A percentile compares a stretch with the other conserved stretches of the same genome.
phyloP scores from a whole-genome alignment of 2,797 vertebrate genomes.

The Nothura maculosa region DNA sequence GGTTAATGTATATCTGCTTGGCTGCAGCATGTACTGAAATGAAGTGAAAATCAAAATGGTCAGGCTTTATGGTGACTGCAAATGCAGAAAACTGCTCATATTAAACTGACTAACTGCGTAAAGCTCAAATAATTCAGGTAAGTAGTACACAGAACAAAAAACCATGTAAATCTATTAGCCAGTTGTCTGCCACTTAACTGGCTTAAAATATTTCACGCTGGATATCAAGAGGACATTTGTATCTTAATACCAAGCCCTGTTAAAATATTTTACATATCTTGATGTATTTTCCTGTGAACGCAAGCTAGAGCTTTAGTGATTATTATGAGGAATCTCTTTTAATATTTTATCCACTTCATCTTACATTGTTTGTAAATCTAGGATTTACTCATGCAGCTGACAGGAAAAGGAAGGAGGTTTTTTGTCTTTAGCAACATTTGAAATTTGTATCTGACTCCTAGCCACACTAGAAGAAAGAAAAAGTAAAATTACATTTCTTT shows the following conservation, averaged over 20 bases:
- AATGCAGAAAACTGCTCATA: background rate
- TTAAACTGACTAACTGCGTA: background rate
- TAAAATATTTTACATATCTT: slow-evolving; percentile 30
- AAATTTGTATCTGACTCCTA: background rate
- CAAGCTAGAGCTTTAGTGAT: slow-evolving; percentile 7
- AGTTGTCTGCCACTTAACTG: background rate
- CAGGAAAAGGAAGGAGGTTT: background rate
- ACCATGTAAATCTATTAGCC: background rate
- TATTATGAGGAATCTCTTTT: slow-evolving; percentile 16
- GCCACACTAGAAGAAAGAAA: background rate
- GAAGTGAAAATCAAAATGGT: background rate
- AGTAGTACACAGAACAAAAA: background rate
- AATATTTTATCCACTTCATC: slow-evolving; percentile 30
- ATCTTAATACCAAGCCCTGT: slow-evolving; percentile 2
- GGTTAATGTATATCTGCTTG: background rate
- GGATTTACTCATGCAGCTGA: background rate
- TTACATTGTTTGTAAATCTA: background rate
- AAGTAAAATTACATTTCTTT: background rate
- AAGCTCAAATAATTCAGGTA: background rate
- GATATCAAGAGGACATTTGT: background rate
- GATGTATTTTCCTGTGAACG: slow-evolving; percentile 1
- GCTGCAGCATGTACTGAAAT: background rate
- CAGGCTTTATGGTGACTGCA: background rate
- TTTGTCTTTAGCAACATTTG: background rate
- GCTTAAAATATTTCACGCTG: background rate